phyloP scores from a whole-genome alignment of 2,113 vertebrate genomes.

The Nannobrachium achirus region DNA sequence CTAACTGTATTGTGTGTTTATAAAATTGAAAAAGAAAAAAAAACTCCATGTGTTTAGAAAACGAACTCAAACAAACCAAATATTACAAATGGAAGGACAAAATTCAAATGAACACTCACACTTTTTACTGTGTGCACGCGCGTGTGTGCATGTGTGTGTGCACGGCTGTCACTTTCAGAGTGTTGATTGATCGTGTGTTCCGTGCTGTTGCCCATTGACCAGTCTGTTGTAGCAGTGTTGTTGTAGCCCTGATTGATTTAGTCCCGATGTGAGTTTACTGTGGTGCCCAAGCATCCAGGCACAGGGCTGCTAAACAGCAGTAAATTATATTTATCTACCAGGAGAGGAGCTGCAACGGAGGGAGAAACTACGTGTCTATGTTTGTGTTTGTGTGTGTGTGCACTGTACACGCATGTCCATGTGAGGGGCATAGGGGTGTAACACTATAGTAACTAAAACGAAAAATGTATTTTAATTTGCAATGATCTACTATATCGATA shows the following conservation, averaged over 20 bases:
- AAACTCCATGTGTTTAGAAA: too few relatives aligned
- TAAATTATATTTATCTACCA: slow-evolving; percentile 68
- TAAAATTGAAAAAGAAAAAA: too few relatives aligned
- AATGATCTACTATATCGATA: too few relatives aligned
- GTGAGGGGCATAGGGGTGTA: neutral
- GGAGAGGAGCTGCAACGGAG: slow-evolving; percentile 23
- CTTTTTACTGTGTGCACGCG: too few relatives aligned
- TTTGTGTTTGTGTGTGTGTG: slow-evolving; percentile 24
- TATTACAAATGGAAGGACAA: too few relatives aligned
- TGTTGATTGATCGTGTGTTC: slow-evolving; percentile 49
- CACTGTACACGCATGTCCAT: too few relatives aligned
- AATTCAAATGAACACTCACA: too few relatives aligned
- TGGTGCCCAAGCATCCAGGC: slow-evolving; percentile 42
- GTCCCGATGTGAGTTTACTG: slow-evolving; percentile 26
- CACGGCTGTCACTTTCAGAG: slow-evolving; percentile 11
- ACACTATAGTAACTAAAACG: neutral
- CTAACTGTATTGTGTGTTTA: too few relatives aligned
- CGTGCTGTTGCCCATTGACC: slow-evolving; percentile 51
- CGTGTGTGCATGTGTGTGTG: too few relatives aligned
- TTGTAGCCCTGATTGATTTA: slow-evolving; percentile 60
- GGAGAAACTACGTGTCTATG: slow-evolving; percentile 17
- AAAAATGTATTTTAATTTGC: too few relatives aligned
- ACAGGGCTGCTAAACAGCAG: slow-evolving; percentile 41
- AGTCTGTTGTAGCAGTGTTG: slow-evolving; percentile 44
- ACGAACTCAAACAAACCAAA: too few relatives aligned